Evolutionary conservation across 2,113 vertebrate species (phyloP).

Genomic region (Pao palembangensis): DNA sequence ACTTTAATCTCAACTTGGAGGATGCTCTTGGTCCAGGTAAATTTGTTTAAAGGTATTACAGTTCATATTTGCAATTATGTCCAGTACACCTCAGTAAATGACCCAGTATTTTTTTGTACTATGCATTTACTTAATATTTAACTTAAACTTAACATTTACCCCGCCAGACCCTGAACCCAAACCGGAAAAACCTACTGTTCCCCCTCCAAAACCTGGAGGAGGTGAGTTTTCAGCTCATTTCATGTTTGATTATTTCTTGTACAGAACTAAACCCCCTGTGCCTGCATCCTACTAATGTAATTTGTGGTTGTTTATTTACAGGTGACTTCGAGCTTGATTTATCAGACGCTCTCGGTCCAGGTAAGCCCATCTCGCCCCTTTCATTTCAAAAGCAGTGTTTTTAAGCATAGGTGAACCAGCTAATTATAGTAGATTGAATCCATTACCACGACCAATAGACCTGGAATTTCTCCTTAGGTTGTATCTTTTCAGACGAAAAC

Average conservation of each 20-base stretch:
- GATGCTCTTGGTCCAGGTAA: not conserved
- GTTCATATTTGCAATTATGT: not conserved
- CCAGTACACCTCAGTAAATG: not conserved
- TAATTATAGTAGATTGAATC: too few species aligned
- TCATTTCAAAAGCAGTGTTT: not conserved
- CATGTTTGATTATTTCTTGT: not conserved
- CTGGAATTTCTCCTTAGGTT: too few species aligned
- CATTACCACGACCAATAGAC: too few species aligned
- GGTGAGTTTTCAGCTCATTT: not conserved
- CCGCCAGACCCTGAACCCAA: not conserved
- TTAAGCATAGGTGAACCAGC: too few species aligned
- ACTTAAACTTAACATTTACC: too few species aligned
- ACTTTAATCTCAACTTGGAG: not conserved
- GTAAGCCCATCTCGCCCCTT: not conserved
- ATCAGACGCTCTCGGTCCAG: constrained; percentile 29
- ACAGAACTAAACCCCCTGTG: not conserved
- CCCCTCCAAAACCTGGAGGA: not conserved
- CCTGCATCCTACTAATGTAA: not conserved
- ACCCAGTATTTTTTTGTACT: not conserved
- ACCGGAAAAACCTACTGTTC: not conserved
- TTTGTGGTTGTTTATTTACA: not conserved
- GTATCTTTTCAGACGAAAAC: too few species aligned
- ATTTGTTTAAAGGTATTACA: not conserved
- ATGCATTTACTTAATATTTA: not conserved
- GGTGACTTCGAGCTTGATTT: constrained; percentile 9